Conservation (phyloP, 2,888 invertebrate species). For the Stenurella melanura region DNA sequence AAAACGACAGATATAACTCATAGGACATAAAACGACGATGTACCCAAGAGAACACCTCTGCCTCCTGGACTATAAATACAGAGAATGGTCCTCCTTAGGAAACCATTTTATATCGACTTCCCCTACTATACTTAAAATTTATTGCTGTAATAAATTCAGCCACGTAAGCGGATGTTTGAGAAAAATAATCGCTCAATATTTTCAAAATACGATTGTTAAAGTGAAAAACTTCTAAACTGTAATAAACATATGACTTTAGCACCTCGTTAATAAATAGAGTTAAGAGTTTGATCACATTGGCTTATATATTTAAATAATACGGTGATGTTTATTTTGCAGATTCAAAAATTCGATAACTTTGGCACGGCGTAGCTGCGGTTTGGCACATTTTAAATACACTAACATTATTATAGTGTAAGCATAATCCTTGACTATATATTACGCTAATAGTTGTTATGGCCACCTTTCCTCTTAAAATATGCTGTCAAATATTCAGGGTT, state of each 20-base stretch:
- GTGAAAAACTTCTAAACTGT: background rate
- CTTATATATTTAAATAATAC: constrained; percentile 1
- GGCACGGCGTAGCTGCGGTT: background rate
- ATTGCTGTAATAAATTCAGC: background rate
- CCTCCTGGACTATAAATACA: no score
- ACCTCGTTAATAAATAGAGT: background rate
- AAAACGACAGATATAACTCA: no score
- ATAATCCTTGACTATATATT: background rate
- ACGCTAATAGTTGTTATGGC: background rate
- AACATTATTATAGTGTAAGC: constrained; percentile 1
- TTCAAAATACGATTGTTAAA: background rate
- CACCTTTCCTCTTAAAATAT: background rate
- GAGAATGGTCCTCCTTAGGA: no score
- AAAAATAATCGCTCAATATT: background rate
- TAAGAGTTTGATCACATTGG: background rate
- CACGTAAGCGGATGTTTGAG: background rate
- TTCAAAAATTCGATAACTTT: background rate
- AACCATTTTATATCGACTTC: background rate
- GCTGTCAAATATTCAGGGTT: background rate
- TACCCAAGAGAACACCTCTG: no score
- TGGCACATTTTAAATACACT: background rate
- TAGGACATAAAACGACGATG: no score
- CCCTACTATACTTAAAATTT: background rate
- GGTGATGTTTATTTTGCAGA: background rate
- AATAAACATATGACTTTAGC: background rate